Base-by-base conservation (phyloP, 2,888 invertebrate species). In the Eupithecia vulgata region DNA sequence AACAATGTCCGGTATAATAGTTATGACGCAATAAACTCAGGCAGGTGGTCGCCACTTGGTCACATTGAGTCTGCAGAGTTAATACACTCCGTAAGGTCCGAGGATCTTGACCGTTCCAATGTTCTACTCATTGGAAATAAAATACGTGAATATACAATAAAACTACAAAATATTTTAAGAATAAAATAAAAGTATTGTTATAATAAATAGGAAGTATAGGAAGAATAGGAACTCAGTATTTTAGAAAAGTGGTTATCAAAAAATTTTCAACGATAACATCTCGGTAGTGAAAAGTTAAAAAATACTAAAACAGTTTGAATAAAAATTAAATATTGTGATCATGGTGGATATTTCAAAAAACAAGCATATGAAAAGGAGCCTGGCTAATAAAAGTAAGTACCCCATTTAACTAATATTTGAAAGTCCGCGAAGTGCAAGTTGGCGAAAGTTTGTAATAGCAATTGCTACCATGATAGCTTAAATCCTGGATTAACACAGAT, bases 271-370 rank as follows among this genome's bases (percentile, higher is more conserved):
- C 3, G n/a, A 3, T 52, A 21, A 7, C 4, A 4, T 52, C 10
- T 21, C 12, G 57, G 57, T 57, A 13, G 57, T 57, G 52, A 3
- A 12, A 52, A 52, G 57, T 48, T 17, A n/a, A 57, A n/a, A n/a
- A 7, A 17, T 21, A 12, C n/a, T 10, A 8, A 6, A 10, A 52
- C n/a, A 10, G 21, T 52, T 21, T 0, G 10, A 21, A 10, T 0
- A 21, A 52, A 52, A 52, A 48, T 1, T 40, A 48, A 15, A 1
- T 30, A 1, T 52, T 52, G 21, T 25, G 21, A 25, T 52, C 4
- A 57, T 57, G 57, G 57, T 57, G 57, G 57, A 57, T 12, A 57
- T 57, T 13, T 57, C 57, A 57, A 57, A 57, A 57, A 57, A 57
- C 13, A 57, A 21, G 57, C 57, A 57, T 5, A 25, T 57, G 57